These are phyloP conservation scores for Mirza zaza DNA, from an alignment of 2,113 vertebrate species.

Conservation along the genomic window DNA sequence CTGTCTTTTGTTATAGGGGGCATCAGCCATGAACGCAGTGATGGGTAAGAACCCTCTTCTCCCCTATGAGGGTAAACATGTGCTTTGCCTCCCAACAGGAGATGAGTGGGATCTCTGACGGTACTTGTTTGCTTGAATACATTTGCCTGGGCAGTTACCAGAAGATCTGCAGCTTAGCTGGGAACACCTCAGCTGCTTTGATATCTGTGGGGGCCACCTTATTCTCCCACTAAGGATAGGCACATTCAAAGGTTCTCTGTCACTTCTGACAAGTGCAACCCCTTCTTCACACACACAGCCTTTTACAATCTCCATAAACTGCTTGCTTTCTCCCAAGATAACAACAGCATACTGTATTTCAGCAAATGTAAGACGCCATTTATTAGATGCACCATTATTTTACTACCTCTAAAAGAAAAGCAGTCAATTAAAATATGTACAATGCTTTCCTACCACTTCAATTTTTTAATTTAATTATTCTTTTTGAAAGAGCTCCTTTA, in stretches of 20 bases:
- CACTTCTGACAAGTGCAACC: no score
- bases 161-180: neutral
- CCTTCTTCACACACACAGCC: neutral
- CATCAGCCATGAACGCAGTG: neutral
- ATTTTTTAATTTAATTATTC: neutral
- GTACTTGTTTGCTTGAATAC: no score
- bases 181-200: neutral
- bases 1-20: neutral
- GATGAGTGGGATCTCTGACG: rapidly evolving
- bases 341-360: neutral
- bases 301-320: neutral
- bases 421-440: neutral
- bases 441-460: neutral
- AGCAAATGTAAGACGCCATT: neutral
- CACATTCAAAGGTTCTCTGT: neutral
- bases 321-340: neutral
- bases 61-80: neutral
- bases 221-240: neutral
- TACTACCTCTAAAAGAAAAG: neutral
- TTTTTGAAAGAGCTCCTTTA: neutral
- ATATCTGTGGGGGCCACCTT: neutral
- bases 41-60: neutral
- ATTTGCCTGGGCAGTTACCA: neutral
- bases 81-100: neutral
- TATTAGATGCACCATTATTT: neutral